These are phyloP conservation scores for Nesometra sesokonis DNA, from an alignment of 35 echinoderm and acorn worm species.

Conservation along the genomic window DNA sequence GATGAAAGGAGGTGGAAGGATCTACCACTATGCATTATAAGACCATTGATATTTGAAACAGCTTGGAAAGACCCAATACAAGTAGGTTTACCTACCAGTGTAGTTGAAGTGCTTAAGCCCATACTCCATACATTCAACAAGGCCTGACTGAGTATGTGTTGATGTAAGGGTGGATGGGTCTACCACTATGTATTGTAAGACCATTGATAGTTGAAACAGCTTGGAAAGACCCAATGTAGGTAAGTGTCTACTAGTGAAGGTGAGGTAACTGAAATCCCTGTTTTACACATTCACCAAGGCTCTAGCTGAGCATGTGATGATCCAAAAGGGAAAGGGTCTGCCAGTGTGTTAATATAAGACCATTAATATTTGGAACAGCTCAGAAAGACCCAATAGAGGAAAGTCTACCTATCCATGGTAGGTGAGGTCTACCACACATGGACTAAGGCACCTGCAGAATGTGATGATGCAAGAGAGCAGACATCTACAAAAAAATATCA, in stretches of 20 bases:
- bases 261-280: too few species aligned
- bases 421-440: too few species aligned
- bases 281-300: too few species aligned
- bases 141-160: constrained; percentile 68
- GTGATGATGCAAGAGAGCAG: too few species aligned
- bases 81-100: too few species aligned
- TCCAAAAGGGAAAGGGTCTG: constrained; percentile 45
- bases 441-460: too few species aligned
- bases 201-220: constrained; percentile 84
- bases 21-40: constrained; percentile 58
- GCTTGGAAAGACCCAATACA: constrained; percentile 90
- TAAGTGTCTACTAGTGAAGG: too few species aligned
- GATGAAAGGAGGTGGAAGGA: constrained; percentile 38
- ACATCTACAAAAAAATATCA: too few species aligned
- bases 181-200: constrained; percentile 68
- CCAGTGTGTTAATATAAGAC: constrained; percentile 68
- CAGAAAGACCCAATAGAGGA: constrained; percentile 92
- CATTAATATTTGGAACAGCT: constrained; percentile 75
- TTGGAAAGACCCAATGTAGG: constrained; percentile 90
- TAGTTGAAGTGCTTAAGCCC: too few species aligned
- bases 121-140: too few species aligned
- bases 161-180: constrained; percentile 30
- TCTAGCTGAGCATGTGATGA: constrained; percentile 61
- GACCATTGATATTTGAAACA: constrained; percentile 85
- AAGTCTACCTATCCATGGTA: too few species aligned